Conservation (phyloP, 2,888 invertebrate species). For the Nematopogon swammerdamellus region DNA sequence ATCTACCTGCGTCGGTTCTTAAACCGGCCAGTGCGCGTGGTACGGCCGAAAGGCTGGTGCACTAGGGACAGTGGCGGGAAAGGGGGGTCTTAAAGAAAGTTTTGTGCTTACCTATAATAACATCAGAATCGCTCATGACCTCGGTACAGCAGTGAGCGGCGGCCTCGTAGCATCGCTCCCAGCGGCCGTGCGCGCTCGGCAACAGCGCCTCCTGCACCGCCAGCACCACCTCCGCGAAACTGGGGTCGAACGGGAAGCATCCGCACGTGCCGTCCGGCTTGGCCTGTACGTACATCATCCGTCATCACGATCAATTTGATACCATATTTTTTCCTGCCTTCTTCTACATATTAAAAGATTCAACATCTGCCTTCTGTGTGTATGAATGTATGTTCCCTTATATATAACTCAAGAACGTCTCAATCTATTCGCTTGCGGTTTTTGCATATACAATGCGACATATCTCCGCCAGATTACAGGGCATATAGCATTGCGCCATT, state of each 20-base stretch:
- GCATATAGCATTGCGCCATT: too few species aligned
- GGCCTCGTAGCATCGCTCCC: slow-evolving; percentile 39
- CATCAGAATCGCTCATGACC: slow-evolving; percentile 20
- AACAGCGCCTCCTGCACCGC: slow-evolving; percentile 28
- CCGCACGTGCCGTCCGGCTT: slow-evolving; percentile 41
- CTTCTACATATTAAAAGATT: slow-evolving; percentile 2
- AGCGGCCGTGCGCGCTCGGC: slow-evolving; percentile 27
- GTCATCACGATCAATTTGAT: background rate
- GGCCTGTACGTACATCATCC: slow-evolving; percentile 18
- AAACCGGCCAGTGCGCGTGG: too few species aligned
- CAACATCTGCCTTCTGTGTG: too few species aligned
- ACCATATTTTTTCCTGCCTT: background rate
- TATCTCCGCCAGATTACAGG: too few species aligned
- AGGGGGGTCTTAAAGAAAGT: too few species aligned
- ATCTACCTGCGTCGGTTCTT: too few species aligned
- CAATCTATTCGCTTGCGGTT: too few species aligned
- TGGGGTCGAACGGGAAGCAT: slow-evolving; percentile 45
- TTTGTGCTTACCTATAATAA: background rate
- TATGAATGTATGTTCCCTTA: too few species aligned
- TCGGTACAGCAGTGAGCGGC: slow-evolving; percentile 40
- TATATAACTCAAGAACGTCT: too few species aligned
- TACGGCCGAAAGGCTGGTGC: too few species aligned
- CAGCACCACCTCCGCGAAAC: slow-evolving; percentile 28
- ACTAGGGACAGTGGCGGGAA: too few species aligned
- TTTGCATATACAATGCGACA: too few species aligned